Evolutionary conservation across 2,888 invertebrate genomes (phyloP), one percentile per base, ranked within the genome.

Genomic region (Ormyrus labotus): DNA sequence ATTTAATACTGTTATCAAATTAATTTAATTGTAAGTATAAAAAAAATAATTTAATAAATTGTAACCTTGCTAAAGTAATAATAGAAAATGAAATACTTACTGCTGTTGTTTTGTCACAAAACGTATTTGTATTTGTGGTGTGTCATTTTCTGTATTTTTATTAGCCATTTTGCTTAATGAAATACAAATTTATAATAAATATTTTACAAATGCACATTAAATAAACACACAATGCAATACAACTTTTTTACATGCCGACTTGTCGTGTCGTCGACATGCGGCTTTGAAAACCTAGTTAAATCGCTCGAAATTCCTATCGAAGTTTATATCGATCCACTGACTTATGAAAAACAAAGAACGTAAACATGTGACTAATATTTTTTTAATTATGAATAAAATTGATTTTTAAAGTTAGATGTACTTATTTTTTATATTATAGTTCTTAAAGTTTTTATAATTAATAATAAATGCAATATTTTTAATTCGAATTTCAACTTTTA

Each of bases 61-160:
- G 51, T 80, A 50, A 68, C 47, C 76, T 19, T 4, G 0, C 69
- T 34, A 34, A 34, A 45, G 0, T 11, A 57, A 11, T 53, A 63
- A 72, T 77, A 34, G 53, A 58, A 64, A 64, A 71, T 80, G 73
- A 73, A 79, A 74, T 69, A 93, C 95, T 93, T 92, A 96, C 96
- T 94, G 93, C 89, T 94, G 93, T 89, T 96, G 96, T 92, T 96
- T 96, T 11, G 96, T 96, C 82, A 94, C 91, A 85, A 96, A 94
- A 87, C 95, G 93, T 81, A 96, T 94, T 93, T 96, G 96, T 78
- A 96, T 90, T 89, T 96, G 95, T 51, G 93, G 93, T 88, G 92
- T 92, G 80, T 89, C 91, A 13, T 34, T 76, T 11, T 72, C 60
- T 68, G 64, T 6, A 53, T 9, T 81, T 72, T 72, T 78, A 76